phyloP scores from a whole-genome alignment of 92 coral and sea anemone species.

The Palythoa grandiflora region DNA sequence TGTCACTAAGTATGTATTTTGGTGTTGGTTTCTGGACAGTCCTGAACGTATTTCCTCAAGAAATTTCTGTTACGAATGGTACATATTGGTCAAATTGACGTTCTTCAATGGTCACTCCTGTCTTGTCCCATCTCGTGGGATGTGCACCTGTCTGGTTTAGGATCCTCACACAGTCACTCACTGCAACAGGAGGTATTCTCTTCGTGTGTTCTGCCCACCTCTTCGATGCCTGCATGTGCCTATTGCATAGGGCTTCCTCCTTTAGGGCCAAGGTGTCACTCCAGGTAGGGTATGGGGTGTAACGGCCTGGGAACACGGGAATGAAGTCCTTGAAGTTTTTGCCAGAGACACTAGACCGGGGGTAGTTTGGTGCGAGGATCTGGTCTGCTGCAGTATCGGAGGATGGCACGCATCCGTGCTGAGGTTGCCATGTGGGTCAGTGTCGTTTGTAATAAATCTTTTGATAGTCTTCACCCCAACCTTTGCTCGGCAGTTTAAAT shows the following conservation, averaged over 20 bases:
- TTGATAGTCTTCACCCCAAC: not conserved
- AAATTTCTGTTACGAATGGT: slow-evolving; percentile 53
- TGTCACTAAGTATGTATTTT: not conserved
- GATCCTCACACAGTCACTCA: slow-evolving; percentile 41
- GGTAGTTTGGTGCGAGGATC: too few species aligned
- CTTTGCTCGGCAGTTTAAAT: not conserved
- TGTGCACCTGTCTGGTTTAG: slow-evolving; percentile 51
- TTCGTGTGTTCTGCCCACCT: not conserved
- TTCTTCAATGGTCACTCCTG: slow-evolving; percentile 48
- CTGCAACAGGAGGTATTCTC: slow-evolving; percentile 28
- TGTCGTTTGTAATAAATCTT: not conserved
- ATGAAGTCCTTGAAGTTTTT: too few species aligned
- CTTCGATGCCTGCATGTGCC: too few species aligned
- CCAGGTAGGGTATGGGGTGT: too few species aligned
- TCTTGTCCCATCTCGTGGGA: slow-evolving; percentile 64
- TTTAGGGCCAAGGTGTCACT: slow-evolving; percentile 29
- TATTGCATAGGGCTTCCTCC: too few species aligned
- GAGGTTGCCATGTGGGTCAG: not conserved
- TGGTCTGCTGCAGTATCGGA: too few species aligned
- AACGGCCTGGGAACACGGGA: too few species aligned
- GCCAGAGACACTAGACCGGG: not conserved
- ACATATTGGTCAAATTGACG: slow-evolving; percentile 63
- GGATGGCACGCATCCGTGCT: not conserved
- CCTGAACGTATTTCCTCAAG: slow-evolving; percentile 16
- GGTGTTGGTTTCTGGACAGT: not conserved